Base-by-base conservation (phyloP, 2,888 invertebrate species). In the Idaea biselata region DNA sequence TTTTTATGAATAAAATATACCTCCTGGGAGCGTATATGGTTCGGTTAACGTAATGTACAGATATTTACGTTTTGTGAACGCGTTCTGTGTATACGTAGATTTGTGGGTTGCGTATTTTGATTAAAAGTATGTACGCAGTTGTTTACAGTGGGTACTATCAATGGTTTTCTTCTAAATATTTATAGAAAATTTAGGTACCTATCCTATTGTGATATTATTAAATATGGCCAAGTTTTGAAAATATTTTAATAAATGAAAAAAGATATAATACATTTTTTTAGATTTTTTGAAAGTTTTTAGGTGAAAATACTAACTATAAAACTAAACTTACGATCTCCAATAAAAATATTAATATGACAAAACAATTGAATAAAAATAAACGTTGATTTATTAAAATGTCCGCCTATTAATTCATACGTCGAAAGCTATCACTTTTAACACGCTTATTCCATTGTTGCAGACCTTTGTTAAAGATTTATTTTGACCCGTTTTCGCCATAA, bases 401-500 rank as follows among this genome's bases (percentile, higher is more conserved):
- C 11, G 11, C 44, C 14, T 14, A 44, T 44, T 44, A 44, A 44
- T 44, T 44, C 44, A 8, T 44, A 44, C 11, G 44, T 44, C 14
- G 44, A 44, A 44, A 44, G 44, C 44, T 44, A 44, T 44, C 44
- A 44, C 44, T 44, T 44, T 32, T 44, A 44, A 44, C 44, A 44
- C 11, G 44, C 44, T 44, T 44, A 44, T 44, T 56, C 18, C 18
- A 18, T 56, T 56, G 56, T 56, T 18, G 18, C 17, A 66, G 68
- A 74, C 71, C 75, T 71, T 75, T 78, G 70, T 68, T 70, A 76
- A 69, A 73, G 73, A 73, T 74, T 71, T 76, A 78, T 79, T 81
- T 74, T 82, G 82, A 82, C 83, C 84, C 76, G 78, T 82, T 85
- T 80, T 78, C 75, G 68, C 76, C 70, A 78, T 82, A 83, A 82